Evolutionary conservation across 2,797 vertebrate genomes (phyloP).

Genomic region (Lepus townsendii): DNA sequence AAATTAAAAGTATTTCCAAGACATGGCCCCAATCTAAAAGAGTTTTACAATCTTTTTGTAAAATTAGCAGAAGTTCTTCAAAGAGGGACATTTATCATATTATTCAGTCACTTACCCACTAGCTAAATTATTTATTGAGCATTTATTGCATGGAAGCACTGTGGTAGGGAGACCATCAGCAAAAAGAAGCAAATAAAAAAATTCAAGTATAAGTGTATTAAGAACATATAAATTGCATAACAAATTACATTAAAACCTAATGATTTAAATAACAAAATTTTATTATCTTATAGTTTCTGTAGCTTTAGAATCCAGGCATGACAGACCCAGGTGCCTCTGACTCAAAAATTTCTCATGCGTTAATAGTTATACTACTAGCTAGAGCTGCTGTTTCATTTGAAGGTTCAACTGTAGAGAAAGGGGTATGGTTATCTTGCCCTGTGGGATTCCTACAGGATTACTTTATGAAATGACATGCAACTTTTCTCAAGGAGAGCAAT

Average conservation of each 20-base stretch:
- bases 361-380: neutral
- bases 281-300: neutral
- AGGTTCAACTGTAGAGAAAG: neutral
- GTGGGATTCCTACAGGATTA: neutral
- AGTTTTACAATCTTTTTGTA: neutral
- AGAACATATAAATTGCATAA: neutral
- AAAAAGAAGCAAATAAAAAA: neutral
- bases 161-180: neutral
- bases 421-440: neutral
- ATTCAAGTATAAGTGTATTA: neutral
- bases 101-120: slow-evolving; percentile 28
- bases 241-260: slow-evolving; percentile 19
- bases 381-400: slow-evolving; percentile 36
- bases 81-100: neutral
- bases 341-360: slow-evolving; percentile 36
- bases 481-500: neutral
- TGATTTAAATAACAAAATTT: neutral
- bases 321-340: neutral
- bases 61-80: neutral
- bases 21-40: neutral
- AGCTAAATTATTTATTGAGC: neutral
- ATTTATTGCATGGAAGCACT: slow-evolving; percentile 23
- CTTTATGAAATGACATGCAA: neutral
- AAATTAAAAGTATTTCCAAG: slow-evolving; percentile 50
- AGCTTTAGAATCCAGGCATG: neutral